Evolutionary conservation across 2,113 vertebrate species (phyloP), one percentile per base, ranked within the genome.

Genomic region (Hippocampus comes): DNA sequence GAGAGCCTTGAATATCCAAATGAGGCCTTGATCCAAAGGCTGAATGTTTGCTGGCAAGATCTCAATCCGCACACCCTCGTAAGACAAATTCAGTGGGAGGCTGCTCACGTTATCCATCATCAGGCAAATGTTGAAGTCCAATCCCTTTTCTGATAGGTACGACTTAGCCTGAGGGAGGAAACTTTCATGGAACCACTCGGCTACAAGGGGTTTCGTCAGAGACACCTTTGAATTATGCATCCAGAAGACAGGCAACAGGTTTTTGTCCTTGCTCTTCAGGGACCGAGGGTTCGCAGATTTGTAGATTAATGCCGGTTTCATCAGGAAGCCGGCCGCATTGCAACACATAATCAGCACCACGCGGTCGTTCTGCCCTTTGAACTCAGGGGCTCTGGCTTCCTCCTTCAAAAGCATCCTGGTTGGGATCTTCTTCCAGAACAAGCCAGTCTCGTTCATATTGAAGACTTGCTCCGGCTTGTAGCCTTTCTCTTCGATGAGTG

Each of bases 391-490:
- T 34, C 5, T 15, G 59, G 15, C 14, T 61, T 61, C 59, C 27
- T 30, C 15, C 27, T 61, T 61, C 15, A 34, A 2, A 34, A 34
- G 18, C 11, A 18, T 34, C 59, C 27, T 34, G 1, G 59, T 17
- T 18, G 59, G 59, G 5, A 61, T 30, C 15, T 61, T 61, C 59
- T 61, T 61, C 59, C 59, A 61, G 27, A 61, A 61, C 27, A 61
- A 61, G 27, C 59, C 59, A 3, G 59, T 61, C 27, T 61, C 27
- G 5, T 34, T 15, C 15, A 61, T 34, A 34, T 61, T 61, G 15
- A 61, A 61, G 12, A 61, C 59, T 34, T 61, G 59, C 30, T 61
- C 59, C 2, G 59, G 59, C 17, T 34, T 61, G 59, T 61, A 61
- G 2, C 27, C 27, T 8, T 61, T 61, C 27, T 34, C 59, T 61